A percentile compares a stretch with the other conserved stretches of the same genome.
Evolutionary conservation across 1,140 invertebrate genomes (phyloP).

Genomic region (Colletes gigas): DNA sequence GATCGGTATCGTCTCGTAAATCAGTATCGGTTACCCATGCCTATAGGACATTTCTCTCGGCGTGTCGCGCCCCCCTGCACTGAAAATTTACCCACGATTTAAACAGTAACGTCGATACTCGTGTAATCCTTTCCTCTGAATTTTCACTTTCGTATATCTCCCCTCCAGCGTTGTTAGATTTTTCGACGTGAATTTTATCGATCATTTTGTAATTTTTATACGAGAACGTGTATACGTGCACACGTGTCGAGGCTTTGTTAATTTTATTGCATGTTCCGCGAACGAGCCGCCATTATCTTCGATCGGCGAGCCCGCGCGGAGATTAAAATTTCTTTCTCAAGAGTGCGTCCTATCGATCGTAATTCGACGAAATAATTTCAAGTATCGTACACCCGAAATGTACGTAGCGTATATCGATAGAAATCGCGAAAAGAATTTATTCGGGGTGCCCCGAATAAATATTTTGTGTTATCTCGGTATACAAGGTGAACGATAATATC

Average conservation of each 20-base stretch:
- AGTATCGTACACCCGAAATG: background rate
- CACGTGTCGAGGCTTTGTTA: no score
- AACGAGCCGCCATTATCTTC: background rate
- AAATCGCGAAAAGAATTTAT: slow-evolving; percentile 3
- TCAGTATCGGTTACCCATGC: slow-evolving; percentile 10
- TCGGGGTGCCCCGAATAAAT: no score
- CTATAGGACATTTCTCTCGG: slow-evolving; percentile 2
- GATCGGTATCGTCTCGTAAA: slow-evolving; percentile 24
- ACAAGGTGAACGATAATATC: no score
- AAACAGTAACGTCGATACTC: background rate
- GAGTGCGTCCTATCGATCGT: background rate
- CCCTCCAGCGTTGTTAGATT: background rate
- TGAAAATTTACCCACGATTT: slow-evolving; percentile 14
- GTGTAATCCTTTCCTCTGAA: background rate
- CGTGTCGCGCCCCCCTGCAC: background rate
- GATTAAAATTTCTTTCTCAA: background rate
- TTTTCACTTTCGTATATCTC: background rate
- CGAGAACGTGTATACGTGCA: background rate
- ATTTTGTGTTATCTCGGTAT: no score
- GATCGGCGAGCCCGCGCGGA: background rate
- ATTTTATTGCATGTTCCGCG: background rate
- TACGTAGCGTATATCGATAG: background rate
- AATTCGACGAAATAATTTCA: background rate
- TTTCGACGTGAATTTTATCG: background rate
- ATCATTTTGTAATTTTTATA: background rate